Evolutionary conservation across 2,888 invertebrate species (phyloP).

Genomic region (Linyphia triangularis): DNA sequence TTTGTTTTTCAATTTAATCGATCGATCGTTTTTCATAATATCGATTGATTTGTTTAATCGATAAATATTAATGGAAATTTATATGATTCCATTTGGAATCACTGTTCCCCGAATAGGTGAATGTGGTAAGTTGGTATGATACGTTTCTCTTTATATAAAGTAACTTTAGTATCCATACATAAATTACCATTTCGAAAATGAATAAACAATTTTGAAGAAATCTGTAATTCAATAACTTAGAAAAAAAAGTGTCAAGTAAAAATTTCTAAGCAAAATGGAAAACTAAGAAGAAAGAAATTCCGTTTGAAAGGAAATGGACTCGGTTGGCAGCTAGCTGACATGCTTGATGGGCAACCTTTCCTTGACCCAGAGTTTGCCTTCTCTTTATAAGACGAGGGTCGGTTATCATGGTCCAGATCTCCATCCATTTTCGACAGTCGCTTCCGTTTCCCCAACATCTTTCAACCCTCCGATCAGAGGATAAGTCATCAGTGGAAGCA

Average conservation of each 20-base stretch:
- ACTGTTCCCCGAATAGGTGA: too few relatives aligned
- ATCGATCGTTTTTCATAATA: too few relatives aligned
- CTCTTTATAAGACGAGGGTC: constrained; percentile 1
- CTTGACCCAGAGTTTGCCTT: neutral
- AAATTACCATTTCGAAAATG: too few relatives aligned
- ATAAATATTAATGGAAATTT: too few relatives aligned
- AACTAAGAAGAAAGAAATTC: neutral
- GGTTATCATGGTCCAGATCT: neutral
- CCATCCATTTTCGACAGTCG: neutral
- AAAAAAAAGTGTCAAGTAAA: neutral
- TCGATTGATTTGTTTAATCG: too few relatives aligned
- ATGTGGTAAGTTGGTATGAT: too few relatives aligned
- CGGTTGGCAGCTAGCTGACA: too few relatives aligned
- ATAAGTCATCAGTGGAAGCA: neutral
- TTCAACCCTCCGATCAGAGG: neutral
- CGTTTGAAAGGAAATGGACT: neutral
- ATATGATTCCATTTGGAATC: too few relatives aligned
- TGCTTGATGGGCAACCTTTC: neutral
- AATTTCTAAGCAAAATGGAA: neutral
- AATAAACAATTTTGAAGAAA: too few relatives aligned
- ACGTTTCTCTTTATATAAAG: too few relatives aligned
- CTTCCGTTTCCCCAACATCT: neutral
- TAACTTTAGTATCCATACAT: too few relatives aligned
- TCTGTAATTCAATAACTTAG: neutral
- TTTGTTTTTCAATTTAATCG: too few relatives aligned